These are phyloP conservation scores for Platycheirus rosarum DNA, from an alignment of 2,888 invertebrate species.

Conservation along the genomic window DNA sequence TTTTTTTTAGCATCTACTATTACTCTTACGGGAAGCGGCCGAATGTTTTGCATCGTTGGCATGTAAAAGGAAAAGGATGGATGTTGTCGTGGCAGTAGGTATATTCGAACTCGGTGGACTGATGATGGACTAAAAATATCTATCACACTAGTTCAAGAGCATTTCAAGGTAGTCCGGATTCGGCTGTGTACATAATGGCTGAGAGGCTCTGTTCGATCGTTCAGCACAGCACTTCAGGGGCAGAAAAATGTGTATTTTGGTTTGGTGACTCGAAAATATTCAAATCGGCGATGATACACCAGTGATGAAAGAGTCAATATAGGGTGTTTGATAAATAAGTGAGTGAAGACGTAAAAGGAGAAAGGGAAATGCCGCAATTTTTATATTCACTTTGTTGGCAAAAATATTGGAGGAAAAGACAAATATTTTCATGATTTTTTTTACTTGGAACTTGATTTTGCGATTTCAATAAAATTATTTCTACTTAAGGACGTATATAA, in stretches of 20 bases:
- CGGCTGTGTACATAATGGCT: conserved; percentile 1
- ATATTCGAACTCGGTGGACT: conserved; percentile 15
- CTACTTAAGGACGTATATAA: too few relatives aligned
- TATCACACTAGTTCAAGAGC: conserved; percentile 69
- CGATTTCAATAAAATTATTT: too few relatives aligned
- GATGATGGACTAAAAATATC: conserved; percentile 64
- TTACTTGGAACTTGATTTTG: too few relatives aligned
- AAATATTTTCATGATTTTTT: too few relatives aligned
- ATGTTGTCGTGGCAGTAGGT: conserved; percentile 57
- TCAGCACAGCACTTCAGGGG: conserved; percentile 28
- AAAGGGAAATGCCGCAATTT: too few relatives aligned
- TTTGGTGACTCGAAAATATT: conserved; percentile 14
- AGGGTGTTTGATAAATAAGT: not conserved
- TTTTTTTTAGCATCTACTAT: not conserved
- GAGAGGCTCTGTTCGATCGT: conserved; percentile 10
- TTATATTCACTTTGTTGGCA: too few relatives aligned
- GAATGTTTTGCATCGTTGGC: conserved; percentile 25
- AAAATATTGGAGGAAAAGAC: too few relatives aligned
- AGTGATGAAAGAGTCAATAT: not conserved
- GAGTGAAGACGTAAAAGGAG: too few relatives aligned
- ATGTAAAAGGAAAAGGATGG: conserved; percentile 25
- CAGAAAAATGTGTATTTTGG: conserved; percentile 12
- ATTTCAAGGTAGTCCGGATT: conserved; percentile 54
- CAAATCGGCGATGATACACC: not conserved
- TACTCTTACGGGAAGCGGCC: conserved; percentile 36